These are phyloP conservation scores for Thunnus maccoyii DNA, from an alignment of 2,113 vertebrate species.

Conservation along the genomic window DNA sequence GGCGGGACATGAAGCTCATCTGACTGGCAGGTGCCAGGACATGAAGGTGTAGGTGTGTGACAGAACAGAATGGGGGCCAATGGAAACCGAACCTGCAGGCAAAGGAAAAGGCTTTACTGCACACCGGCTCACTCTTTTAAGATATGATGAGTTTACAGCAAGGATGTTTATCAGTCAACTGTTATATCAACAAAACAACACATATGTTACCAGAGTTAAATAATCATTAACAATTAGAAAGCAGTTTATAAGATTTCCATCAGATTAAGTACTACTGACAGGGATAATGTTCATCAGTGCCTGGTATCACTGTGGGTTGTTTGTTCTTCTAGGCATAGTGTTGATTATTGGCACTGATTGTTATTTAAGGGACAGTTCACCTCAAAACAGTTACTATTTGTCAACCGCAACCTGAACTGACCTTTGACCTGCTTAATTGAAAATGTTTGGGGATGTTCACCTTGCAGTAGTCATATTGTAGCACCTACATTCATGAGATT, in stretches of 20 bases:
- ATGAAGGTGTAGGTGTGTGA: constrained; percentile 95
- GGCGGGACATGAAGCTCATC: constrained; percentile 90
- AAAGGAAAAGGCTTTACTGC: constrained; percentile 18
- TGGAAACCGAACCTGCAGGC: constrained; percentile 95
- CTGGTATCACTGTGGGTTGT: neutral
- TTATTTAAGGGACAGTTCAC: neutral
- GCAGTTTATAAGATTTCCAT: neutral
- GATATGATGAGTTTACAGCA: neutral
- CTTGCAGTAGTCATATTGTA: neutral
- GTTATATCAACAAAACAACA: neutral
- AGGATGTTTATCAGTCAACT: neutral
- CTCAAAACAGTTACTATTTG: neutral
- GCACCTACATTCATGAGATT: neutral
- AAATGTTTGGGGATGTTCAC: neutral
- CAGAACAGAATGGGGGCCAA: constrained; percentile 94
- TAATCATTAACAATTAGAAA: neutral
- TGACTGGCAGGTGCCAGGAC: constrained; percentile 94
- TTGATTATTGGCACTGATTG: neutral
- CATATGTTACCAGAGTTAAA: neutral
- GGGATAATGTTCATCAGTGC: neutral
- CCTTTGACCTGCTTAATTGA: neutral
- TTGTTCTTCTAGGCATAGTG: neutral
- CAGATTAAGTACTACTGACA: neutral
- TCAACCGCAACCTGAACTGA: neutral
- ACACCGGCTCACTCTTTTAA: neutral